A percentile compares a stretch with the other conserved stretches of the same genome.
phyloP scores from a whole-genome alignment of 2,797 vertebrate genomes.

The Spinus olivaceus region DNA sequence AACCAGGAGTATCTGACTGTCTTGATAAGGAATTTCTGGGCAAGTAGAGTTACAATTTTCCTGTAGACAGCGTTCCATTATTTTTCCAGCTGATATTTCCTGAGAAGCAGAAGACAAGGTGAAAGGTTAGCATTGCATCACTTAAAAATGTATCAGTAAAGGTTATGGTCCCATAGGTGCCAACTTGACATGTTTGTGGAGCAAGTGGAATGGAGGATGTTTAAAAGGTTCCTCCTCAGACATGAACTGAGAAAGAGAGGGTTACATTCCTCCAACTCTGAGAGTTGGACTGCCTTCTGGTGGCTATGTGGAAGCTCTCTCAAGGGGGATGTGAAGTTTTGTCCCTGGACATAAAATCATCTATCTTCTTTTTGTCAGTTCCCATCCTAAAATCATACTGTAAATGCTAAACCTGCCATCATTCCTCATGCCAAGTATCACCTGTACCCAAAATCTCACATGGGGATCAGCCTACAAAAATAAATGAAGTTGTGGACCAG shows the following conservation, averaged over 20 bases:
- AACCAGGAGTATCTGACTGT: slow-evolving; percentile 67
- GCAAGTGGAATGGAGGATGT: background rate
- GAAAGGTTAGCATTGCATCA: background rate
- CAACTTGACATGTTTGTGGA: background rate
- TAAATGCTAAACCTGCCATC: background rate
- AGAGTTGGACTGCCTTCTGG: fast-evolving
- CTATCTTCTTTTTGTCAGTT: background rate
- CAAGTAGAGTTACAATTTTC: background rate
- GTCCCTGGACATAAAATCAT: background rate
- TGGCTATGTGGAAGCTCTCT: background rate
- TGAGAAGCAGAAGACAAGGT: slow-evolving; percentile 31
- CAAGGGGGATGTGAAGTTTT: background rate
- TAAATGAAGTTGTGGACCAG: background rate
- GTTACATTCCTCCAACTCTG: background rate
- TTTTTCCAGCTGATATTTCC: background rate
- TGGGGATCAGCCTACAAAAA: background rate
- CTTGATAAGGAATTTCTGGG: slow-evolving; percentile 12
- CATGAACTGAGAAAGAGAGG: background rate
- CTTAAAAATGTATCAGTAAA: background rate
- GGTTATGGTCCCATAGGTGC: background rate
- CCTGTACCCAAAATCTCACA: background rate
- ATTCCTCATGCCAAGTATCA: background rate
- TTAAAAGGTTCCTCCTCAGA: background rate
- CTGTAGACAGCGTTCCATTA: background rate
- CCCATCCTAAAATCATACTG: background rate